These are phyloP conservation scores for Meda fulgida DNA, from an alignment of 2,797 vertebrate species.

Conservation along the genomic window DNA sequence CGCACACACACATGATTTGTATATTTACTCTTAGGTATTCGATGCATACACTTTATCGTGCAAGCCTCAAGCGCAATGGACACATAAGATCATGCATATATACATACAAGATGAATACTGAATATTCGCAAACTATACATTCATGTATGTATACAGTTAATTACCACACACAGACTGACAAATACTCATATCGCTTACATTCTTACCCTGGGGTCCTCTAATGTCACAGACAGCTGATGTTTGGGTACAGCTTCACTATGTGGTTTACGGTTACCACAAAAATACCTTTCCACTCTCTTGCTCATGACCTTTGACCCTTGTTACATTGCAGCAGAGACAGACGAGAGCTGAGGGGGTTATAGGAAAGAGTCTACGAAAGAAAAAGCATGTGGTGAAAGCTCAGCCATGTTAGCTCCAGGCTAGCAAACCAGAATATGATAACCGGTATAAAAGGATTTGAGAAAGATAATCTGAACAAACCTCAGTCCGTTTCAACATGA, in stretches of 20 bases:
- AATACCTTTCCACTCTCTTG: slow-evolving; percentile 77
- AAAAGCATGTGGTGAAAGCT: slow-evolving; percentile 65
- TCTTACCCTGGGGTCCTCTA: slow-evolving; percentile 64
- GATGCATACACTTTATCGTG: neutral
- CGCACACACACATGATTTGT: slow-evolving; percentile 46
- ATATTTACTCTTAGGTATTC: neutral
- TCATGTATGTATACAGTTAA: slow-evolving; percentile 26
- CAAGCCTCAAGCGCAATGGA: neutral
- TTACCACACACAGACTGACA: slow-evolving; percentile 37
- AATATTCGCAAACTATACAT: neutral
- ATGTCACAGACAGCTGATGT: slow-evolving; percentile 76
- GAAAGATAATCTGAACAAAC: slow-evolving; percentile 33
- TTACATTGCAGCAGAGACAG: slow-evolving; percentile 58
- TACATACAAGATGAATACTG: neutral
- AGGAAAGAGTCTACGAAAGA: slow-evolving; percentile 54
- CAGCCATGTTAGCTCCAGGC: slow-evolving; percentile 57
- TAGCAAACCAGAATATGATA: slow-evolving; percentile 29
- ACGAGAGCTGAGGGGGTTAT: slow-evolving; percentile 13
- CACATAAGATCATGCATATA: slow-evolving; percentile 3
- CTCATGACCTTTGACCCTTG: slow-evolving; percentile 69
- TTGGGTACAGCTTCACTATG: slow-evolving; percentile 71
- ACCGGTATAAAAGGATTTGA: slow-evolving; percentile 17
- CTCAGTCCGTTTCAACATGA: neutral
- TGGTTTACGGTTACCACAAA: slow-evolving; percentile 78
- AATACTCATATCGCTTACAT: slow-evolving; percentile 42